phyloP scores from a whole-genome alignment of 2,888 invertebrate species.

The Tachina grossa region DNA sequence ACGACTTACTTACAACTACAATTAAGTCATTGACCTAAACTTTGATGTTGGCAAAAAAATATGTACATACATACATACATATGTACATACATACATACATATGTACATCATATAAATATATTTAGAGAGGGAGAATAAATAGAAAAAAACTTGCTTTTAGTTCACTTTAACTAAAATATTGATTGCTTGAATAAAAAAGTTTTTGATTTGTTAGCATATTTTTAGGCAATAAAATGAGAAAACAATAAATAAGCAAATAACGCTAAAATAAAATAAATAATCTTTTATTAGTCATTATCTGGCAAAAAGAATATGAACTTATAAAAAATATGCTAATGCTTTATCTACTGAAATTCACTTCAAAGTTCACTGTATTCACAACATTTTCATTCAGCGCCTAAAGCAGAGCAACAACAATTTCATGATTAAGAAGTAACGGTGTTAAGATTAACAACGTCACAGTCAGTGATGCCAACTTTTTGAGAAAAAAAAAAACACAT shows the following conservation, averaged over 20 bases:
- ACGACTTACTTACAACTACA: constrained; percentile 51
- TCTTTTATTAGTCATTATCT: neutral
- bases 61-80: too few relatives aligned
- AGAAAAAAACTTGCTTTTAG: constrained; percentile 12
- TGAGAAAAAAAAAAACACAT: too few relatives aligned
- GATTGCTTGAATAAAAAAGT: neutral
- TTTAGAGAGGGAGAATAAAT: constrained; percentile 5
- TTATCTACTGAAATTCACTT: too few relatives aligned
- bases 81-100: too few relatives aligned
- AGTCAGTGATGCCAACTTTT: too few relatives aligned
- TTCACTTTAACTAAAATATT: constrained; percentile 47
- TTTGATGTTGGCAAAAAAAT: constrained; percentile 15
- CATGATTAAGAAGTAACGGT: too few relatives aligned
- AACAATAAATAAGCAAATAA: constrained; percentile 17
- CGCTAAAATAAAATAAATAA: constrained; percentile 7
- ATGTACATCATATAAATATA: too few relatives aligned
- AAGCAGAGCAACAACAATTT: too few relatives aligned
- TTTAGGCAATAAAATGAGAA: constrained; percentile 7
- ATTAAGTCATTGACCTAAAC: constrained; percentile 68
- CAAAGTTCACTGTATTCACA: too few relatives aligned
- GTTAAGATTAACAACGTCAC: too few relatives aligned
- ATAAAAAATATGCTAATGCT: neutral
- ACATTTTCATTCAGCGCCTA: too few relatives aligned
- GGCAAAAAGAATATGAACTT: neutral
- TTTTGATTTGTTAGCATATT: constrained; percentile 28